A percentile compares a stretch with the other conserved stretches of the same genome.
These are phyloP conservation scores for Triops cancriformis DNA, from an alignment of 1,140 invertebrate genomes.

Conservation along the genomic window DNA sequence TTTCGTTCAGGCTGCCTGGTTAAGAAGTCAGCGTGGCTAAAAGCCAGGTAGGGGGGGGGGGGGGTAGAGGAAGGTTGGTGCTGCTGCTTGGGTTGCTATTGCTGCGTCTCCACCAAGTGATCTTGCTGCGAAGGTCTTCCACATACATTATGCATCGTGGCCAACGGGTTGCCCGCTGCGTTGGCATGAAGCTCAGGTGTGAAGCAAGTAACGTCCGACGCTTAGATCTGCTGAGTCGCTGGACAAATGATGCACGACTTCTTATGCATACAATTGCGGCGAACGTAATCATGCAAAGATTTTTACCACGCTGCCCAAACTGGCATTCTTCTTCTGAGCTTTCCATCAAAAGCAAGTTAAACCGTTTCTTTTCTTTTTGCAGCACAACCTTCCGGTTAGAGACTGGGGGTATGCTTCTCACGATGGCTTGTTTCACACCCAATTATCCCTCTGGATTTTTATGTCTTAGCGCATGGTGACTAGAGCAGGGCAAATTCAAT, in stretches of 20 bases:
- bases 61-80: too few relatives aligned
- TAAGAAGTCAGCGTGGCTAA: neutral
- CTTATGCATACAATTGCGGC: neutral
- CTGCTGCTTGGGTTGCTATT: neutral
- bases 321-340: too few relatives aligned
- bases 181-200: slow-evolving; percentile 3
- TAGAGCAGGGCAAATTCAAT: too few relatives aligned
- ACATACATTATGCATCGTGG: slow-evolving; percentile 1
- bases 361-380: neutral
- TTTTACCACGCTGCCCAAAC: too few relatives aligned
- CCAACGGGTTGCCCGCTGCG: neutral
- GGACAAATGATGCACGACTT: slow-evolving; percentile 13
- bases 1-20: neutral
- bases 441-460: neutral
- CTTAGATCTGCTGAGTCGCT: slow-evolving; percentile 6
- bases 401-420: neutral
- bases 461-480: too few relatives aligned
- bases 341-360: neutral
- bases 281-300: neutral
- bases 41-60: too few relatives aligned
- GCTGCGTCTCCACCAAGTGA: neutral
- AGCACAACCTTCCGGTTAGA: too few relatives aligned
- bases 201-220: neutral
- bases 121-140: slow-evolving; percentile 5
- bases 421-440: neutral